Evolutionary conservation across 1,140 invertebrate species (phyloP).

Genomic region (Venustaconcha ellipsiformis): DNA sequence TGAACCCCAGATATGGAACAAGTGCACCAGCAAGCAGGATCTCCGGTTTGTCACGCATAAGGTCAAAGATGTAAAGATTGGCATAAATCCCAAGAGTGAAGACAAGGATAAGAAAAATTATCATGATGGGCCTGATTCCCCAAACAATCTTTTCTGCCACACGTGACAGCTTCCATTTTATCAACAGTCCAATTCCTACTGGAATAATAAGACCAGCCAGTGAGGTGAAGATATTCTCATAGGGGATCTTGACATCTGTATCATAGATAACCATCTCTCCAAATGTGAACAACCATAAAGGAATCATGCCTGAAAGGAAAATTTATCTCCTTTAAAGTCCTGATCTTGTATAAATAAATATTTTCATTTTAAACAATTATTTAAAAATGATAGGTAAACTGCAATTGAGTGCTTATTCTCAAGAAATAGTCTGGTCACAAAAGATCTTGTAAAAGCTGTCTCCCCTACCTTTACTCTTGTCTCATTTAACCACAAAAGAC

Average conservation of each 20-base stretch:
- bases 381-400: not conserved
- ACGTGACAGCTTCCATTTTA: constrained; percentile 72
- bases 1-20: constrained; percentile 89
- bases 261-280: constrained; percentile 78
- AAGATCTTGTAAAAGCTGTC: not conserved
- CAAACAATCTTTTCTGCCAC: constrained; percentile 46
- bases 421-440: not conserved
- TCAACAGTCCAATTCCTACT: constrained; percentile 81
- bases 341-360: not conserved
- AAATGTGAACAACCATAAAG: constrained; percentile 92
- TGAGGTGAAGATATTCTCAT: constrained; percentile 81
- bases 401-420: not conserved
- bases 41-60: constrained; percentile 73
- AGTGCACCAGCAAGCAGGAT: constrained; percentile 83
- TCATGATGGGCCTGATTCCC: constrained; percentile 78
- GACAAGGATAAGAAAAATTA: constrained; percentile 87
- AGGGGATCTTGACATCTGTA: constrained; percentile 79
- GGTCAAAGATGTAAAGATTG: constrained; percentile 91
- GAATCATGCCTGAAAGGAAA: constrained; percentile 84
- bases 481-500: not conserved
- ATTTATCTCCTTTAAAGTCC: constrained; percentile 6
- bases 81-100: constrained; percentile 92
- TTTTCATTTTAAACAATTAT: not conserved
- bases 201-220: constrained; percentile 86
- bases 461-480: not conserved